Conservation (phyloP, 2,113 vertebrate species). For the Alethe castanea region DNA sequence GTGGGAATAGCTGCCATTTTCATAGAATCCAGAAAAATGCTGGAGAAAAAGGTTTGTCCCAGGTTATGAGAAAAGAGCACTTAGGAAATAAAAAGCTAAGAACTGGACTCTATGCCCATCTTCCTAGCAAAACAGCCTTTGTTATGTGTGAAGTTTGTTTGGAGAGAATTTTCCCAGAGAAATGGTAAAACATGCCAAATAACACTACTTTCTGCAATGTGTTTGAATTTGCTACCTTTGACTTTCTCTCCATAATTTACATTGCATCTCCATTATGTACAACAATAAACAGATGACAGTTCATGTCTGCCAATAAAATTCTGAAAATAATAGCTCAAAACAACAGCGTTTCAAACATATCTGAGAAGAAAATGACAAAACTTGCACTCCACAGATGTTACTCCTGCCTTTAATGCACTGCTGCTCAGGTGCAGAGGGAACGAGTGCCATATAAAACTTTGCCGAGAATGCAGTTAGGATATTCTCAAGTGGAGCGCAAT, state of each 20-base stretch:
- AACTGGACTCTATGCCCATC: not conserved
- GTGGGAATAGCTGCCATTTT: not conserved
- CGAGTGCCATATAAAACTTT: not conserved
- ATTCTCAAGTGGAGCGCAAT: not conserved
- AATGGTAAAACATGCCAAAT: not conserved
- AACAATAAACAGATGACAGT: not conserved
- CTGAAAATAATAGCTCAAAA: not conserved
- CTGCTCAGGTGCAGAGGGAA: not conserved
- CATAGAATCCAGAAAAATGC: accelerated
- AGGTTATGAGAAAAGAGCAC: not conserved
- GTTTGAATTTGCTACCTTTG: not conserved
- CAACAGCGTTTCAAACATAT: not conserved
- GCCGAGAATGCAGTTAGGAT: not conserved
- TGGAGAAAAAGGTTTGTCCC: not conserved
- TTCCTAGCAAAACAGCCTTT: not conserved
- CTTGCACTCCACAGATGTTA: not conserved
- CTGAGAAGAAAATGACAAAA: not conserved
- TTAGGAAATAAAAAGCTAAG: not conserved
- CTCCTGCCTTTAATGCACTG: not conserved
- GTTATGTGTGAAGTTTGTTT: not conserved
- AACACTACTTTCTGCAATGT: not conserved
- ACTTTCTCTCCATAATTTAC: not conserved
- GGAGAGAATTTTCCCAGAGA: not conserved
- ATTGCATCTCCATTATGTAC: not conserved
- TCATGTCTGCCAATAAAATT: not conserved